Base-by-base conservation (phyloP, 1,140 invertebrate species). In the Danaus plexippus region DNA sequence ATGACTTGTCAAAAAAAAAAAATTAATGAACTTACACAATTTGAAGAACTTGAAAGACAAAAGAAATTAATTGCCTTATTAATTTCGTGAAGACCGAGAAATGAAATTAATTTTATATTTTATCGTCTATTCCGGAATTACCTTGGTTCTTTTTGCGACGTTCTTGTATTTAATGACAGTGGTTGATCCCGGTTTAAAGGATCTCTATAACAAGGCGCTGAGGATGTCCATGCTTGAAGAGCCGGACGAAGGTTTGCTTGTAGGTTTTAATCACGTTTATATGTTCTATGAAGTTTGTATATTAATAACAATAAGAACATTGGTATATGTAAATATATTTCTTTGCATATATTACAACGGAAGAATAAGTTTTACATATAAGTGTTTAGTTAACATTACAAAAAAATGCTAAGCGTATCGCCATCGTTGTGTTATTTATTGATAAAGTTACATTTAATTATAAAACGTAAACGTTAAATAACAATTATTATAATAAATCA, bases 161-260 rank as follows among this genome's bases (percentile, higher is more conserved):
- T 69, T 73, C 11, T 8, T 71, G 4, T 73, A 66, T 52, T 50
- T 77, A 41, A 70, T 75, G 67, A 66, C 63, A 9, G 45, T 50
- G 3, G 56, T 71, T 5, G 71, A 77, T 18, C 70, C 70, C 7
- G 71, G 56, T 0, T 57, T 69, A 1, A 42, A 47, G 55, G 15
- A 62, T 1, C 41, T 65, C 9, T 40, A 56, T 3, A 11, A 63
- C 9, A 63, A 61, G 41, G 47, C 61, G 9, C 43, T 55, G 9
- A 54, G 11, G n/a, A 62, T 59, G 52, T 32, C 9, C 11, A 11
- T 48, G 41, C n/a, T 43, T 9, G 41, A 47, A 43, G 15, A 43
- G n/a, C 2, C 12, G 9, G 54, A 56, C 32, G 40, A 32, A 11
- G 49, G 13, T 32, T 11, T 49, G 18, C 53, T 54, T 43, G 48